Evolutionary conservation across 2,797 vertebrate genomes (phyloP).

Genomic region (Aldrovandia affinis): DNA sequence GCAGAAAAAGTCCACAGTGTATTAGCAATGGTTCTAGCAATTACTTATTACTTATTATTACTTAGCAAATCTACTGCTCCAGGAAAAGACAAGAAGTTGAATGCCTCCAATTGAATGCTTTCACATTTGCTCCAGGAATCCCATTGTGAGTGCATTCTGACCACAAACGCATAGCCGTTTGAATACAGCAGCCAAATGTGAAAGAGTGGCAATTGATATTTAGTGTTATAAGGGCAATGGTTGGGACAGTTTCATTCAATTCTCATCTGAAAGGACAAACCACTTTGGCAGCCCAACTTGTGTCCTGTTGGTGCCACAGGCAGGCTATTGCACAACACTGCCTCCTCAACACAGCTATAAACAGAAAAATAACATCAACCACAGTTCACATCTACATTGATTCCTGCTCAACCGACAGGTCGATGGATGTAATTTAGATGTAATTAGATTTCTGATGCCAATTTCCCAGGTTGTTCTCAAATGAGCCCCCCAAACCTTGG

Average conservation of each 20-base stretch:
- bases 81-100: neutral
- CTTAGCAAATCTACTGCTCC: neutral
- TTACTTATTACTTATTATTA: neutral
- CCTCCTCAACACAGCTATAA: slow-evolving; percentile 47
- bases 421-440: slow-evolving; percentile 53
- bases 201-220: neutral
- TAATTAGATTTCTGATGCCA: slow-evolving; percentile 56
- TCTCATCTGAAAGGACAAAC: neutral
- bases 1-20: neutral
- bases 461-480: slow-evolving; percentile 54
- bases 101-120: neutral
- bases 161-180: too few species aligned
- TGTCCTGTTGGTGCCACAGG: slow-evolving; percentile 42
- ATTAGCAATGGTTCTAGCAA: neutral
- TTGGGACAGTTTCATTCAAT: neutral
- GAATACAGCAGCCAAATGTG: neutral
- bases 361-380: slow-evolving; percentile 43
- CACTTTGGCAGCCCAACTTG: slow-evolving; percentile 23
- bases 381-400: slow-evolving; percentile 48
- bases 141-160: too few species aligned
- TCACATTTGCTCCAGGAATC: neutral
- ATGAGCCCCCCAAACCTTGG: slow-evolving; percentile 51
- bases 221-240: neutral
- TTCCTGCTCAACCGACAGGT: slow-evolving; percentile 35
- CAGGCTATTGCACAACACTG: slow-evolving; percentile 42